Base-by-base conservation (phyloP, 2,888 invertebrate species). In the Drepana falcataria region DNA sequence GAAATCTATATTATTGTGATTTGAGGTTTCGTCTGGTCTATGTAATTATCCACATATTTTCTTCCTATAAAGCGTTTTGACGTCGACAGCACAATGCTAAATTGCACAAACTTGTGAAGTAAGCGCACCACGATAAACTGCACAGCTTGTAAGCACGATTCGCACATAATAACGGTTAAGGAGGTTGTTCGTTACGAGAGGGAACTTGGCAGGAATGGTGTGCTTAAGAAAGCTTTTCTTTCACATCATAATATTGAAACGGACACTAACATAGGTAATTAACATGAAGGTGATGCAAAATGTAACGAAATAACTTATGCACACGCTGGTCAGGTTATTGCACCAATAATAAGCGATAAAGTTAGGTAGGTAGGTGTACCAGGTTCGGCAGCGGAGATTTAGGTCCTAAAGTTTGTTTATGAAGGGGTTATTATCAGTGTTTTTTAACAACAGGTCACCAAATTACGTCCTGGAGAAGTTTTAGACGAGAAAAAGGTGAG, bases 401-500 rank as follows among this genome's bases (percentile, higher is more conserved):
- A 83, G 82, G 85, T 85, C 83, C 79, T 79, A 73, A 70, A 69
- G 57, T 60, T 60, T 64, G 65, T 70, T 63, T 61, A 60, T 68
- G 65, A 73, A 72, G 79, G 83, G 83, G 81, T 75, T 81, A 87
- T 87, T 85, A 86, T 88, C 83, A 80, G 73, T 87, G 61, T 90
- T 89, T 87, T 90, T 84, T 86, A 84, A 87, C 81, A 86, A 88
- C 91, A 91, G 96, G 95, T 95, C 92, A 96, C 94, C 91, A 96
- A 96, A 94, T 96, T 97, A 91, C 96, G 97, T 79, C 97, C 97
- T 77, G 97, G 97, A 89, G 97, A 97, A 94, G 95, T 97, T 89
- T 91, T 96, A 93, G 96, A 96, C 92, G 97, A 97, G 88, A 96
- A 95, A 94, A 96, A 96, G 97, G 97, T 97, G 96, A 96, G 90